A percentile compares a stretch with the other conserved stretches of the same genome.
These are phyloP conservation scores for Ladona fulva DNA, from an alignment of 1,140 invertebrate species.

Conservation along the genomic window DNA sequence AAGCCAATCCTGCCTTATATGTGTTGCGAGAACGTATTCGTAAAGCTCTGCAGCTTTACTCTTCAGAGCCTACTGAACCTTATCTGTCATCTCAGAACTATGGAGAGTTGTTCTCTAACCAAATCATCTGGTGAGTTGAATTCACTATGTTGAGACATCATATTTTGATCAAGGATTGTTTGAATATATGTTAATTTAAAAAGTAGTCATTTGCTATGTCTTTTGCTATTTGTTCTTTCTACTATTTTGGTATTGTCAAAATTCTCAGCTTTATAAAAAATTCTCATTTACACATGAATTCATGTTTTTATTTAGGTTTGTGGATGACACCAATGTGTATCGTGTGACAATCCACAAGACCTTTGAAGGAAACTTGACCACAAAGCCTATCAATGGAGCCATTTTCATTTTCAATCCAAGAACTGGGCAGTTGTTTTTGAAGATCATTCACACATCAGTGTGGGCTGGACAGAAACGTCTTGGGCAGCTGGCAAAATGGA, in stretches of 20 bases:
- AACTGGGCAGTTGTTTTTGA: slow-evolving; percentile 98
- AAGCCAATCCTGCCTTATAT: slow-evolving; percentile 98
- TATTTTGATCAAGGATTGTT: no score
- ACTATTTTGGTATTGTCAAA: background rate
- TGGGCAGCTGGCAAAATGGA: slow-evolving; percentile 96
- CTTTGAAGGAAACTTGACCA: slow-evolving; percentile 98
- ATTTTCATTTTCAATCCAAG: slow-evolving; percentile 99
- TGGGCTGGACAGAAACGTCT: slow-evolving; percentile 97
- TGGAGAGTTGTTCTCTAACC: slow-evolving; percentile 97
- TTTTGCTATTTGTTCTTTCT: slow-evolving; percentile 11
- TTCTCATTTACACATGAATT: background rate
- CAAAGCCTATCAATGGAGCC: slow-evolving; percentile 98
- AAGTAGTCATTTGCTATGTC: background rate
- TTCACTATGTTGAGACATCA: no score
- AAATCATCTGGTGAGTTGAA: slow-evolving; percentile 84
- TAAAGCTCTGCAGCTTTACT: slow-evolving; percentile 96
- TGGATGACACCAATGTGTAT: slow-evolving; percentile 99
- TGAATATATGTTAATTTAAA: no score
- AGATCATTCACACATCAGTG: slow-evolving; percentile 99
- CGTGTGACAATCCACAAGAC: slow-evolving; percentile 99
- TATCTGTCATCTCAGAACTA: slow-evolving; percentile 99
- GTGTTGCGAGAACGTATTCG: slow-evolving; percentile 94
- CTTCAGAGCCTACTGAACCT: slow-evolving; percentile 97
- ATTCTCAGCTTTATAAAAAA: no score
- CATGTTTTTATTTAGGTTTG: slow-evolving; percentile 53